phyloP scores from a whole-genome alignment of 2,113 vertebrate genomes.

The Chionodraco myersi region DNA sequence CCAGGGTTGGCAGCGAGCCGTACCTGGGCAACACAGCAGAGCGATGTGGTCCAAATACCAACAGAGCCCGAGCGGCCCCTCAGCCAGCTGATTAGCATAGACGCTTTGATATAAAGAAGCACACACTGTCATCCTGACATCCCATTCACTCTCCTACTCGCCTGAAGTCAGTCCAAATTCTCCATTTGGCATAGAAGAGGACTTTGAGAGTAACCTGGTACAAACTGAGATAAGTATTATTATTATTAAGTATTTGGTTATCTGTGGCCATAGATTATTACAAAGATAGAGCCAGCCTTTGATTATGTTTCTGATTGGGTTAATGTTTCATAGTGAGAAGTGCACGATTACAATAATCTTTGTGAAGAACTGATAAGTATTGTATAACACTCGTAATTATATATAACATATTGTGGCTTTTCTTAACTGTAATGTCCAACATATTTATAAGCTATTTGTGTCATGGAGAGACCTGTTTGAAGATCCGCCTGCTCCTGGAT shows the following conservation, averaged over 20 bases:
- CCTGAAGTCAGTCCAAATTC: conserved; percentile 54
- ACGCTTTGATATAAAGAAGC: conserved; percentile 71
- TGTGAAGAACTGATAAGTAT: background rate
- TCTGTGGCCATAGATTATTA: conserved; percentile 28
- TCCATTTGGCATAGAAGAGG: conserved; percentile 42
- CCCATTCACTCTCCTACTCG: conserved; percentile 38
- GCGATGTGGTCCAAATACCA: conserved; percentile 67
- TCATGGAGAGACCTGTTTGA: too few species aligned
- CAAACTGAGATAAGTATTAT: conserved; percentile 14
- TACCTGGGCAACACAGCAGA: conserved; percentile 60
- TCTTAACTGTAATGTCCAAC: too few species aligned
- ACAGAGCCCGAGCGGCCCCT: conserved; percentile 60
- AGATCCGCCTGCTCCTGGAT: too few species aligned
- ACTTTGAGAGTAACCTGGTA: conserved; percentile 27
- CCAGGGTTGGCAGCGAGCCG: conserved; percentile 56
- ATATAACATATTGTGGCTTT: background rate
- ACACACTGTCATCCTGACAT: conserved; percentile 50
- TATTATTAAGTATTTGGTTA: conserved; percentile 31
- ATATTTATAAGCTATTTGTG: too few species aligned
- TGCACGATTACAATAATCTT: background rate
- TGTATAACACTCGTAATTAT: background rate
- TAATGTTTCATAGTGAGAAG: background rate
- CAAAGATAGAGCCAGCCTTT: background rate
- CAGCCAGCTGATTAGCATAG: conserved; percentile 75
- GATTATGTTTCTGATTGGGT: background rate